Evolutionary conservation across 2,888 invertebrate genomes (phyloP).

Genomic region (Thymelicus sylvestris): DNA sequence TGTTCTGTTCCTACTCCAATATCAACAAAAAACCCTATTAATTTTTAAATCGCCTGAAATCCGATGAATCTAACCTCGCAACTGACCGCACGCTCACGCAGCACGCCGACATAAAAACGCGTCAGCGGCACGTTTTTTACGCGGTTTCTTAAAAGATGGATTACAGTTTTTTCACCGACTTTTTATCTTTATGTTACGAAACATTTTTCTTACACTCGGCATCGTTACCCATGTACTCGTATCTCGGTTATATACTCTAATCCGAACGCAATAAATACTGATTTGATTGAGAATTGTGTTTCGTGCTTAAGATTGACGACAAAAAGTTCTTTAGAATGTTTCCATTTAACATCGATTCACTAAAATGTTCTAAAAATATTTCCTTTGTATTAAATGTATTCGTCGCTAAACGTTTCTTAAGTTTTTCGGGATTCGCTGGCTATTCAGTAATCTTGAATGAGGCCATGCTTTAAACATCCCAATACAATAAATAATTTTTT

Average conservation of each 20-base stretch:
- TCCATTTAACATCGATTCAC: constrained; percentile 33
- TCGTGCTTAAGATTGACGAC: constrained; percentile 16
- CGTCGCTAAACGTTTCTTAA: constrained; percentile 11
- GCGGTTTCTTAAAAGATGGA: constrained; percentile 40
- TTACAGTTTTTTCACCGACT: constrained; percentile 34
- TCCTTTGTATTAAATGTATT: constrained; percentile 21
- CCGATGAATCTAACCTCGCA: constrained; percentile 21
- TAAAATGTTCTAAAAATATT: constrained; percentile 34
- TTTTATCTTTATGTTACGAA: constrained; percentile 36
- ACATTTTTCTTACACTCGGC: constrained; percentile 19
- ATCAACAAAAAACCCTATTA: neutral
- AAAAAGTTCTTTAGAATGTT: constrained; percentile 29
- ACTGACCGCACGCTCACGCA: constrained; percentile 22
- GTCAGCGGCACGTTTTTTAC: constrained; percentile 38
- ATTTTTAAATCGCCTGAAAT: constrained; percentile 9
- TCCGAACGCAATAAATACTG: constrained; percentile 8
- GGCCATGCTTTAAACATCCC: too few species aligned
- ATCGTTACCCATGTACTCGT: neutral
- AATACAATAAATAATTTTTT: too few species aligned
- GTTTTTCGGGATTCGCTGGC: constrained; percentile 1
- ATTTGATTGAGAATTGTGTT: neutral
- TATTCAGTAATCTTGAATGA: neutral
- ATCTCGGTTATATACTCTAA: constrained; percentile 2
- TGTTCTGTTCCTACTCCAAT: too few species aligned
- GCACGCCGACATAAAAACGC: constrained; percentile 27